Conservation (phyloP, 2,797 vertebrate genomes). For the Hyperoplus lanceolatus region DNA sequence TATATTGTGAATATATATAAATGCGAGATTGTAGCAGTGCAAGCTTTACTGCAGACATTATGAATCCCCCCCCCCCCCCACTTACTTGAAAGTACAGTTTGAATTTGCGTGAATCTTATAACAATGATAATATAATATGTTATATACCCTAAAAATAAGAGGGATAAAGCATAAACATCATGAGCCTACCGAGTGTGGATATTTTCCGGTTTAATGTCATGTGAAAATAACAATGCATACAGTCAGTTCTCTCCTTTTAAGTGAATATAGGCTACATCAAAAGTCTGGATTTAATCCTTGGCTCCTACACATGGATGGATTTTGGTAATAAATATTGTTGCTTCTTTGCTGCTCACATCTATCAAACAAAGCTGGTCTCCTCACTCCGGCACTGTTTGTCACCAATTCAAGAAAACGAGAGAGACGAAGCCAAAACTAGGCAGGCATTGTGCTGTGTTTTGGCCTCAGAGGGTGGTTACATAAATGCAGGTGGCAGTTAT, state of each 20-base stretch:
- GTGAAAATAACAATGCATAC: background rate
- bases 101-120: background rate
- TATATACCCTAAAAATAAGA: background rate
- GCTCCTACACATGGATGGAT: constrained; percentile 9
- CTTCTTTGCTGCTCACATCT: background rate
- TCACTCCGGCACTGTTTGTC: constrained; percentile 18
- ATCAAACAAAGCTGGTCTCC: constrained; percentile 14
- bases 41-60: background rate
- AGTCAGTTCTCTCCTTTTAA: constrained; percentile 8
- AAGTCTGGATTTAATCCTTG: constrained; percentile 13
- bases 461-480: constrained; percentile 17
- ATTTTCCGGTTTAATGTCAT: background rate
- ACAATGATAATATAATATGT: background rate
- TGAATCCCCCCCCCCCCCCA: background rate
- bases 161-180: background rate
- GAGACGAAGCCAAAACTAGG: constrained; percentile 11
- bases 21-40: background rate
- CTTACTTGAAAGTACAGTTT: background rate
- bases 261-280: constrained; percentile 2
- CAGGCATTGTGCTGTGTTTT: constrained; percentile 13
- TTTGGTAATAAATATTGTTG: constrained; percentile 1
- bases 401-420: constrained; percentile 13
- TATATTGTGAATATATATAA: background rate
- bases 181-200: background rate
- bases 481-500: constrained; percentile 33